Base-by-base conservation (phyloP, 1,140 invertebrate species). In the Macrobrachium rosenbergii region DNA sequence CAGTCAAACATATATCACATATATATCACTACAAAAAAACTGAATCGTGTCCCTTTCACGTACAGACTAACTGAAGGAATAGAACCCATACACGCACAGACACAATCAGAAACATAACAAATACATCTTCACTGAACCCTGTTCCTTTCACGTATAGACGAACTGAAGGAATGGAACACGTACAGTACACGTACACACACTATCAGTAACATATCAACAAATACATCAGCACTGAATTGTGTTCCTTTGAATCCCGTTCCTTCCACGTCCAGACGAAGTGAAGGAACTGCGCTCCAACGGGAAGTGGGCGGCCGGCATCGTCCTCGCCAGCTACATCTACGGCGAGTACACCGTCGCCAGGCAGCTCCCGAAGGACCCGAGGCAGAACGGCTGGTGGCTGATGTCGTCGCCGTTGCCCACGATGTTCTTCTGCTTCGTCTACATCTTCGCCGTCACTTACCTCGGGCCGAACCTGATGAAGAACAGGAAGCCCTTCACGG, bases 381-480 rank as follows among this genome's bases (percentile, higher is more conserved):
- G 82, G 16, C 82, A 83, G 72, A 62, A 76, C 52, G 5, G 43
- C 8, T 83, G 82, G 82, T 11, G 75, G 7, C n/a, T 83, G 11
- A 83, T 83, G 82, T 28, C 10, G 58, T 83, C 82, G 0, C 43
- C 82, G 12, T 1, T 75, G 0, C 82, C 82, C 19, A 59, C 37
- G 6, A 52, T 83, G 23, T 8, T 59, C 82, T 60, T 83, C 72
- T 59, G 45, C 23, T 69, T 83, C 17, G 16, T 63, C 72, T 83
- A 63, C 58, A 21, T 83, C n/a, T 8, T 17, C 45, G 28, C 58
- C 19, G 82, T 83, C 69, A 83, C 82, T 59, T 83, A 58, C 37
- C 43, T 64, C 45, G 82, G 82, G 3, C 82, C 82, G 2, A 43
- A n/a, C 7, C 60, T 72, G 21, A 83, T 83, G 82, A 45, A 23